Conservation (phyloP, 2,797 vertebrate species). For the Balearica regulorum region DNA sequence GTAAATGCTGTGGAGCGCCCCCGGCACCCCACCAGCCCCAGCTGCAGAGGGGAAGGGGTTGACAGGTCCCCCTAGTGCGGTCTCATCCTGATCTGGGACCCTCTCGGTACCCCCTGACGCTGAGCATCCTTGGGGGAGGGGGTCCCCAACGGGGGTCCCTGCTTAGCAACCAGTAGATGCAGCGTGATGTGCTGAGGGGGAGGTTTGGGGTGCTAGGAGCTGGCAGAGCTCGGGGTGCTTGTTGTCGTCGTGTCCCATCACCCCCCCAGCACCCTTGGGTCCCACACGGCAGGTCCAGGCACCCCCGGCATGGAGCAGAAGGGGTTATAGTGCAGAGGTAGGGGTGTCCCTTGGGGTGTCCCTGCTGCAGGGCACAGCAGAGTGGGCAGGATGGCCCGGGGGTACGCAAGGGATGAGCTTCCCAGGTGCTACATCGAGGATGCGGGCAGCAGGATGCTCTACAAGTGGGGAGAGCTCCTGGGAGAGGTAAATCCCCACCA, state of each 20-base stretch:
- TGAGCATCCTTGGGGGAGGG: neutral
- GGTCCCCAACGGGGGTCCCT: neutral
- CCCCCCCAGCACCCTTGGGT: neutral
- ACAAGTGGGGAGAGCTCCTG: constrained; percentile 18
- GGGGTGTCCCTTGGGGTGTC: neutral
- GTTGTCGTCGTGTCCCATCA: neutral
- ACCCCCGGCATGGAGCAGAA: neutral
- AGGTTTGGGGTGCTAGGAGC: no score
- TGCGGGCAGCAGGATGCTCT: neutral
- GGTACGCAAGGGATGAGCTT: neutral
- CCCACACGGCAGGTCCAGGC: neutral
- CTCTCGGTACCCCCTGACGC: neutral
- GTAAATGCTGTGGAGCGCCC: no score
- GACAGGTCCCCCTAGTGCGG: accelerated
- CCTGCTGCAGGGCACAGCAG: neutral
- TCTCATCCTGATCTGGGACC: neutral
- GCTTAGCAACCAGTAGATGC: neutral
- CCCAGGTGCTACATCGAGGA: neutral
- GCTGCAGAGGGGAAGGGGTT: no score
- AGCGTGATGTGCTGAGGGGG: neutral
- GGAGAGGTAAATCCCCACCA: neutral
- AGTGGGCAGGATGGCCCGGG: neutral
- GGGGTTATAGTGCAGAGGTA: neutral
- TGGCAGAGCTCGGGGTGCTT: neutral
- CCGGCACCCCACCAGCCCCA: neutral